These are phyloP conservation scores for Calephelis virginiensis DNA, from an alignment of 1,140 invertebrate genomes.

Conservation along the genomic window DNA sequence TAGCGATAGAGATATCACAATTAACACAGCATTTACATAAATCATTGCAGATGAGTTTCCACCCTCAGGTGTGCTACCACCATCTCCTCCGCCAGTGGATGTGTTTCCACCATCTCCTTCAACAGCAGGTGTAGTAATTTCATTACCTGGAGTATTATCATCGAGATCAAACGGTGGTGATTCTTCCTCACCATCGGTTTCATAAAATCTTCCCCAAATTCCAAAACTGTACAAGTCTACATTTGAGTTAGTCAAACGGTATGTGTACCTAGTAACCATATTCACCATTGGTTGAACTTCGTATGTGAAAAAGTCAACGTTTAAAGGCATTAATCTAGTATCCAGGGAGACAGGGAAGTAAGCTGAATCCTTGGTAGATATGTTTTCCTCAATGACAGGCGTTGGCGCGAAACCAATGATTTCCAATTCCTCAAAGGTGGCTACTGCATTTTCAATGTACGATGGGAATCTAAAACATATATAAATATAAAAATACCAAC, in stretches of 20 bases:
- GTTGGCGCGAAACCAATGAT: slow-evolving; percentile 50
- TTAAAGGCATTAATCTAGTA: slow-evolving; percentile 58
- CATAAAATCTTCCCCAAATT: slow-evolving; percentile 58
- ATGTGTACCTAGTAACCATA: slow-evolving; percentile 29
- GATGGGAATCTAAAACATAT: slow-evolving; percentile 46
- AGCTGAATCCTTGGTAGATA: slow-evolving; percentile 41
- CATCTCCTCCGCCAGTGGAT: too few relatives aligned
- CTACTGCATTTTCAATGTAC: slow-evolving; percentile 44
- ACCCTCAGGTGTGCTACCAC: not conserved
- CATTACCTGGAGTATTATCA: not conserved
- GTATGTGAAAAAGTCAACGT: slow-evolving; percentile 41
- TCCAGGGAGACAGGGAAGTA: slow-evolving; percentile 57
- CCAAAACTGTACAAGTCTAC: slow-evolving; percentile 53
- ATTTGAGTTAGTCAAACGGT: slow-evolving; percentile 34
- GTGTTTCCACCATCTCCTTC: too few relatives aligned
- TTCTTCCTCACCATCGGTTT: slow-evolving; percentile 41
- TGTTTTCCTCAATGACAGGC: slow-evolving; percentile 31
- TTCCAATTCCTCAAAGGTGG: slow-evolving; percentile 49
- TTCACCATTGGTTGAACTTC: slow-evolving; percentile 22
- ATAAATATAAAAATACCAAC: slow-evolving; percentile 2
- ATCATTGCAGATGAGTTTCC: not conserved
- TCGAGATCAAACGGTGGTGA: slow-evolving; percentile 32
- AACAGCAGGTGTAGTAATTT: not conserved
- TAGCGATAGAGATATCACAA: too few relatives aligned
- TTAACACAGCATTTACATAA: too few relatives aligned